Base-by-base conservation (phyloP, 2,888 invertebrate species). In the Sesia bembeciformis region DNA sequence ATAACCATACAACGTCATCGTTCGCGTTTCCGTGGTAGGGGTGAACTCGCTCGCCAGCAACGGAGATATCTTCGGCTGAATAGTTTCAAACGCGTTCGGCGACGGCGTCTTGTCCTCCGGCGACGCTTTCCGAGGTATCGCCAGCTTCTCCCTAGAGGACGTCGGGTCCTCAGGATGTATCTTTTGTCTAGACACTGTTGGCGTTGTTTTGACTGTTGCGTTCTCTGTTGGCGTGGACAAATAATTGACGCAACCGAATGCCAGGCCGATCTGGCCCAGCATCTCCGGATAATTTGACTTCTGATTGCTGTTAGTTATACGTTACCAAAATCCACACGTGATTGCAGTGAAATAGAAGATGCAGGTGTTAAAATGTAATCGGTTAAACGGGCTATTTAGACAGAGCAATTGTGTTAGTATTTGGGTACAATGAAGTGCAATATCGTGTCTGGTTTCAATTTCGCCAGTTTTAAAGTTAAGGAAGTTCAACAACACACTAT, bases 241-340 rank as follows among this genome's bases (percentile, higher is more conserved):
- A 64, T 90, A 90, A 70, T 90, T 90, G 55, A 90, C 90, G 76
- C 90, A 90, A 54, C 90, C 90, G 74, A 90, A 90, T 4, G 90
- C 90, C 52, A 90, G 72, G 4, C 90, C 90, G 67, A 90, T 90
- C 67, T 90, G 90, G 5, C 90, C 90, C 58, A 90, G 78, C 90
- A 90, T 90, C 67, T 90, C 90, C 38, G 90, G 90, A 63, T 90
- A 90, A 75, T 90, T 90, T 3, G 90, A 88, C 63, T 85, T 90
- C 70, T 88, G 88, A 64, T 84, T 90, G 74, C 90, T 90, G 71
- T 76, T 71, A 71, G 70, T 60, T 54, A 60, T 58, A 60, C 56
- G 55, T 60, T 61, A 62, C 62, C 59, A 53, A 53, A 56, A 55
- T 68, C 71, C 71, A 60, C 53, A 58, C 61, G 58, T 61, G 66